phyloP scores from a whole-genome alignment of 2,113 vertebrate genomes.

The Motacilla tschutschensis region DNA sequence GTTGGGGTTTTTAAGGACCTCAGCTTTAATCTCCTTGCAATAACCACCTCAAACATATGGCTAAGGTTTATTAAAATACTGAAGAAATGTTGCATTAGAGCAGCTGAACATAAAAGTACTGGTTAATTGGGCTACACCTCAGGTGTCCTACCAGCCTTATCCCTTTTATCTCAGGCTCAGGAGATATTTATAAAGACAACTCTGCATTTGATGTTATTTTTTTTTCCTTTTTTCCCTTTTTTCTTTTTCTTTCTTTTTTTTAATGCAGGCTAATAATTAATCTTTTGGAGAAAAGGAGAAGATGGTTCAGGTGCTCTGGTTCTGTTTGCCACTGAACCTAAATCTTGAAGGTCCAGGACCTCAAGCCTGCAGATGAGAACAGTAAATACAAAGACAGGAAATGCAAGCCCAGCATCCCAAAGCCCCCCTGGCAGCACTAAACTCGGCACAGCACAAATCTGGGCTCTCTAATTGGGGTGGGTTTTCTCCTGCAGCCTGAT shows the following conservation, averaged over 20 bases:
- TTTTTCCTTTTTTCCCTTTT: fast-evolving
- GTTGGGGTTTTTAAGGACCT: not conserved
- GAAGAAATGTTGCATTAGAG: not conserved
- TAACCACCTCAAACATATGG: conserved; percentile 18
- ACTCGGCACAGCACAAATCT: not conserved
- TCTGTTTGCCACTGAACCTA: not conserved
- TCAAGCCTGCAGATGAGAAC: not conserved
- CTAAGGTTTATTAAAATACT: conserved; percentile 30
- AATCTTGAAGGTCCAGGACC: not conserved
- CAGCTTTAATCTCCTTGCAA: conserved; percentile 33
- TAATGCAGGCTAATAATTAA: not conserved
- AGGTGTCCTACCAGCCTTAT: not conserved
- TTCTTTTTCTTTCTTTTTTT: not conserved
- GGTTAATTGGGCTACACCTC: not conserved
- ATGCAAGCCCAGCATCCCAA: not conserved
- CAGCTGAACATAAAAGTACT: not conserved
- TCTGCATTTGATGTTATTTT: not conserved
- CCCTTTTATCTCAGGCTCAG: not conserved
- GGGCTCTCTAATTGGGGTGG: not conserved
- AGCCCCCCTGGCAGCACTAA: not conserved
- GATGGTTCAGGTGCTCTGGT: not conserved
- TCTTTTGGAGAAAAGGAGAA: not conserved
- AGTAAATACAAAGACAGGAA: not conserved
- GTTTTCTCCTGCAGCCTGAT: not conserved
- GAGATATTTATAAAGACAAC: not conserved